A percentile compares a stretch with the other conserved stretches of the same genome.
phyloP scores from a whole-genome alignment of 2,113 vertebrate genomes.

The Anas platyrhynchos region DNA sequence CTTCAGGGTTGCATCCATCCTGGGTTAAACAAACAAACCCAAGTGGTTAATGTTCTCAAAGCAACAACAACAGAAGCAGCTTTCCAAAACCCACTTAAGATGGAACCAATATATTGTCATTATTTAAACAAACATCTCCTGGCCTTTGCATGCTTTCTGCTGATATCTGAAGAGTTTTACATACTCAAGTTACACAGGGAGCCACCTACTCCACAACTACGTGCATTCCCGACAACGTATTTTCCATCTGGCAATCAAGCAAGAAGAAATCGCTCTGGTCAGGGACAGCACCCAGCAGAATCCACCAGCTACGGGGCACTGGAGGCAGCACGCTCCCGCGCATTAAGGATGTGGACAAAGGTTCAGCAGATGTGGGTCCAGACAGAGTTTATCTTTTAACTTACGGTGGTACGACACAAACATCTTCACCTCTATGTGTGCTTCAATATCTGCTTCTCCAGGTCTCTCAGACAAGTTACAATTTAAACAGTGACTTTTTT shows the following conservation, averaged over 20 bases:
- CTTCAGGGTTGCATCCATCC: conserved; percentile 99
- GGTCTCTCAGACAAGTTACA: not conserved
- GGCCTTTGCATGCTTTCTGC: too few relatives aligned
- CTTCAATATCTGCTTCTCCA: not conserved
- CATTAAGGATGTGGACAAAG: not conserved
- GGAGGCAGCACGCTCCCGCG: rapidly evolving
- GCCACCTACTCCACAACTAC: not conserved
- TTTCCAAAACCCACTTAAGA: not conserved
- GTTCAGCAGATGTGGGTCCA: not conserved
- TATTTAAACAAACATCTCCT: not conserved
- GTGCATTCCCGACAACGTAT: not conserved
- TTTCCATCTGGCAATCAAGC: not conserved
- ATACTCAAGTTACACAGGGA: rapidly evolving
- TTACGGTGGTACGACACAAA: rapidly evolving
- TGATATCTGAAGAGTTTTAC: not conserved
- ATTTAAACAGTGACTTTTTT: not conserved
- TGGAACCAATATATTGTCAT: not conserved
- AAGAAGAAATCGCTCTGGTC: not conserved
- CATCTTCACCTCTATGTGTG: not conserved
- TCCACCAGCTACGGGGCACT: not conserved
- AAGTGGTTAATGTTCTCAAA: not conserved
- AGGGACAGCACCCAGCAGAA: not conserved
- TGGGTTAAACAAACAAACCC: conserved; percentile 36
- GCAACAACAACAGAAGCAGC: not conserved
- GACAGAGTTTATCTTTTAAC: not conserved